These are phyloP conservation scores for Agelas oroides DNA, from an alignment of 37 sponge, comb jelly and placozoan species.

Conservation along the genomic window DNA sequence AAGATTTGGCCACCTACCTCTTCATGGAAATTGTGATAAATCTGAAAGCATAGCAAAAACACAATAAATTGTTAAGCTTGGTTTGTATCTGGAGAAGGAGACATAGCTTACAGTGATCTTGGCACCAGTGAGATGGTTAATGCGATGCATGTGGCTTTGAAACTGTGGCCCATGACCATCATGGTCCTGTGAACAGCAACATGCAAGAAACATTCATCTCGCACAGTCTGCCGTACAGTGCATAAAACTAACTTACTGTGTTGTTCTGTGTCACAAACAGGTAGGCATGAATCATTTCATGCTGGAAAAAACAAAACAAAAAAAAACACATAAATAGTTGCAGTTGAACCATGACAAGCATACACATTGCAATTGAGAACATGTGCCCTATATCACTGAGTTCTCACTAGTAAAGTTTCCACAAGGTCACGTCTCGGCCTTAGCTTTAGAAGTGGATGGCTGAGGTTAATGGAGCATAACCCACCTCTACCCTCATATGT, in stretches of 20 bases:
- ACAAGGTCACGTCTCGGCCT: constrained; percentile 92
- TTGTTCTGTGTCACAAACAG: constrained; percentile 95
- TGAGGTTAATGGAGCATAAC: constrained; percentile 86
- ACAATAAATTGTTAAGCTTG: not conserved
- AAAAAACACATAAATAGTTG: not conserved
- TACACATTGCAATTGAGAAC: too few relatives aligned
- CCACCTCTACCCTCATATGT: constrained; percentile 81
- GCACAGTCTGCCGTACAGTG: too few relatives aligned
- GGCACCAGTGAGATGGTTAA: constrained; percentile 84
- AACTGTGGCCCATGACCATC: constrained; percentile 97
- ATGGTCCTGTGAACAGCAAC: constrained; percentile 70
- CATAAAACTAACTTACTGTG: constrained; percentile 75
- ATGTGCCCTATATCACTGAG: too few relatives aligned
- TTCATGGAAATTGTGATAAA: constrained; percentile 95
- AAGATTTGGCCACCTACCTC: constrained; percentile 67
- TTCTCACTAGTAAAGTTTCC: constrained; percentile 93
- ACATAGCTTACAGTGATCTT: constrained; percentile 87
- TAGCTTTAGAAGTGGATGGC: constrained; percentile 84
- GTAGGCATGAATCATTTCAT: constrained; percentile 99
- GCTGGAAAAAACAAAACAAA: constrained; percentile 54
- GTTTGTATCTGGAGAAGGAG: too few relatives aligned
- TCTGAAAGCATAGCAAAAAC: constrained; percentile 49
- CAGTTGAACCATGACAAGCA: not conserved
- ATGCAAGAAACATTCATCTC: too few relatives aligned
- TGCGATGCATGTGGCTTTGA: constrained; percentile 89